Conservation (phyloP, 2,888 invertebrate species). For the Pelosia muscerda region DNA sequence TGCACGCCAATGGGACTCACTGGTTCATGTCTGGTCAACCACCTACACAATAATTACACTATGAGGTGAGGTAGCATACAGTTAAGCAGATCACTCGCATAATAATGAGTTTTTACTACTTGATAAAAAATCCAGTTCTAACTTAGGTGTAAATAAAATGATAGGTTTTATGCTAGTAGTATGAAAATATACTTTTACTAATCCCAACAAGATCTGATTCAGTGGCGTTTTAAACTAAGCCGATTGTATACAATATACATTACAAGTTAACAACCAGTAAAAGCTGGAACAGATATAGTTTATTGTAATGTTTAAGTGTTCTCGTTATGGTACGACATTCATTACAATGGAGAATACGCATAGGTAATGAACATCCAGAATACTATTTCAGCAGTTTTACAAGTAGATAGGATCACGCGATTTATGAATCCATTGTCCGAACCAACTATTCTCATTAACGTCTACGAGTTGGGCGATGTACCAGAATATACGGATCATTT, state of each 20-base stretch:
- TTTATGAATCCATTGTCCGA: slow-evolving; percentile 80
- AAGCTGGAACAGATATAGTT: slow-evolving; percentile 46
- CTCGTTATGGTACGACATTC: slow-evolving; percentile 69
- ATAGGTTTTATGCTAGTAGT: neutral
- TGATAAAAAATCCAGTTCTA: neutral
- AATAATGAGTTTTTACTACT: neutral
- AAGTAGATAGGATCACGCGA: slow-evolving; percentile 73
- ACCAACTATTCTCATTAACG: slow-evolving; percentile 76
- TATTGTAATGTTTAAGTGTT: slow-evolving; percentile 50
- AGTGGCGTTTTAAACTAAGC: neutral
- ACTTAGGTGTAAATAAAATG: neutral
- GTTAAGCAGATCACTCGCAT: neutral
- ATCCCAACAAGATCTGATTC: neutral
- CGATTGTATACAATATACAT: slow-evolving; percentile 1
- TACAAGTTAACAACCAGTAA: slow-evolving; percentile 16
- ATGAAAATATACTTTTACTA: neutral
- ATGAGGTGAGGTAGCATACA: neutral
- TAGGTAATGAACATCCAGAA: slow-evolving; percentile 67
- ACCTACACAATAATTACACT: neutral
- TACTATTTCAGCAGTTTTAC: slow-evolving; percentile 75
- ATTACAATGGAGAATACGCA: slow-evolving; percentile 76
- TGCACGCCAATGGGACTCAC: neutral
- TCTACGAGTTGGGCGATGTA: slow-evolving; percentile 58
- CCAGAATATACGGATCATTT: slow-evolving; percentile 59
- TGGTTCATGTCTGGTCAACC: neutral